Percentiles rank a stretch among this genome's conserved stretches.
These are phyloP conservation scores for Serripes groenlandicus DNA, from an alignment of 2,888 invertebrate species.

Conservation along the genomic window DNA sequence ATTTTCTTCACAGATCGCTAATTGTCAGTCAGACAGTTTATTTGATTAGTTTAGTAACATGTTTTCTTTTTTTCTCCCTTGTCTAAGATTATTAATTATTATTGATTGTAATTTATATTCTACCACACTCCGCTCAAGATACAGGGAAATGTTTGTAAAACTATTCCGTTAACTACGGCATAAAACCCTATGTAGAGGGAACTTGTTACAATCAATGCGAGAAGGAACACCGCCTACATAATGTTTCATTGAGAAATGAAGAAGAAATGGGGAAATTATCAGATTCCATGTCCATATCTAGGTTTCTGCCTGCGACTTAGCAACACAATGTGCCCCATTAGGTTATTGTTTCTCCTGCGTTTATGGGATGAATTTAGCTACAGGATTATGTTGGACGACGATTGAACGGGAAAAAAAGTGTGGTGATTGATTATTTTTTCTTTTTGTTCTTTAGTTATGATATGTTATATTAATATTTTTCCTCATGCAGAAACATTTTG, in stretches of 20 bases:
- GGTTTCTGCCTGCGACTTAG: too few species aligned
- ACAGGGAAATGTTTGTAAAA: too few species aligned
- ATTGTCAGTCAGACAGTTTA: constrained; percentile 63
- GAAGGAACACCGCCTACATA: too few species aligned
- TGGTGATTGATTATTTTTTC: constrained; percentile 8
- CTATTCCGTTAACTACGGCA: too few species aligned
- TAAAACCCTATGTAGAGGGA: too few species aligned
- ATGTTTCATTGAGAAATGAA: too few species aligned
- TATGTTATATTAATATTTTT: too few species aligned
- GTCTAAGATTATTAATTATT: constrained; percentile 68
- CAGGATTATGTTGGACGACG: constrained; percentile 13
- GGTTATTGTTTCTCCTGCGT: constrained; percentile 51
- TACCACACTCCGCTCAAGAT: too few species aligned
- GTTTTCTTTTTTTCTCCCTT: constrained; percentile 56
- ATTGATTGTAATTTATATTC: constrained; percentile 60
- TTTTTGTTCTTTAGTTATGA: background rate
- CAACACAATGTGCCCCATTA: constrained; percentile 50
- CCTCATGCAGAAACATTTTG: too few species aligned
- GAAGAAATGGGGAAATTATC: too few species aligned
- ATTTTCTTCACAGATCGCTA: constrained; percentile 62
- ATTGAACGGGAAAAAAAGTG: background rate
- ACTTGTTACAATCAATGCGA: too few species aligned
- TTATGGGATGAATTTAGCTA: constrained; percentile 16
- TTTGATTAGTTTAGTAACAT: constrained; percentile 69
- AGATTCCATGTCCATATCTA: too few species aligned